Base-by-base conservation (phyloP, 64 coral and sea anemone genomes). In the Stylophora pistillata region DNA sequence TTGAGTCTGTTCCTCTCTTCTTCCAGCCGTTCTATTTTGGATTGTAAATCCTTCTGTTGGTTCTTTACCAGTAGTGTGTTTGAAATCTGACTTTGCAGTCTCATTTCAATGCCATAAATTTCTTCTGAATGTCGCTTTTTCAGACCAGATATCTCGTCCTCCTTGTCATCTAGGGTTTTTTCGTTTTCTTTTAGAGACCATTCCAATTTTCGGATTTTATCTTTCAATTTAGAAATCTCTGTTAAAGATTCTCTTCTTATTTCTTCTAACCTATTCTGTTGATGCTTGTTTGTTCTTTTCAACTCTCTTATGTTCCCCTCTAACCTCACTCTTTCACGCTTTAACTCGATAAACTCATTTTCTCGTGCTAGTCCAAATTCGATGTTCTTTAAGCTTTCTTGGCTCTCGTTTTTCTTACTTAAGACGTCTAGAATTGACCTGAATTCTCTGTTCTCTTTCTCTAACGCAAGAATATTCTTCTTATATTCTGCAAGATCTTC, bases 371-470 rank as follows among this genome's bases (percentile, higher is more conserved):
- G 62, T 16, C 92, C 91, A 18, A 95, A 56, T 47, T 97, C 95
- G 27, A 90, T 90, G 11, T 62, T 55, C 55, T 79, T 79, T 31
- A 89, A 77, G 30, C 34, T 90, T 78, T 92, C 74, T 59, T 92
- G 82, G 37, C 34, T 78, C 54, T 92, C 81, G 27, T 76, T 90
- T 79, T 56, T 89, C 73, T 87, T 92, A 77, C 34, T 97, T 82
- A 84, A 87, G n/a, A 55, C 79, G 74, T 80, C 95, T 15, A 97
- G 91, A 74, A 96, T 96, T 21, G 92, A 59, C 78, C 91, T 86
- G 30, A 96, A 96, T 86, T 96, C 94, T n/a, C 76, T 89, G 69
- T 96, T 96, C 58, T 96, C 94, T 29, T 88, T 88, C 29, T 96
- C 94, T 21, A 96, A 61, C 12, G 79, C 81, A 69, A 89, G 86